Evolutionary conservation across 2,797 vertebrate genomes (phyloP), one percentile per base, ranked within the genome.

Genomic region (Lacerta agilis): DNA sequence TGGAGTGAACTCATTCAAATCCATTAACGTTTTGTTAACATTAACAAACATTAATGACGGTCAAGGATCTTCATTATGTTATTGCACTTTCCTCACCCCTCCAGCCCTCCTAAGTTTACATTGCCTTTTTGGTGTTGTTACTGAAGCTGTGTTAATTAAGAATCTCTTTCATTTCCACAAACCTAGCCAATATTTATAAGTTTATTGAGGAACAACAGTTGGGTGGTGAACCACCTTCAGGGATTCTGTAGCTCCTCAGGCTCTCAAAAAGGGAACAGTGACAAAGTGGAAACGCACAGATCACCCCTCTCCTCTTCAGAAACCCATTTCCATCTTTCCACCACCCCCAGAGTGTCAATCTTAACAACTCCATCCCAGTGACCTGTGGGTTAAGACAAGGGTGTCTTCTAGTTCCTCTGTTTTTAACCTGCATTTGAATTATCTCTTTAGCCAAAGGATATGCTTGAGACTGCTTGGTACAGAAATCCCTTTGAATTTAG

Each of bases 11-110:
- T 69, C 76, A 33, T 79, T 67, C 72, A 43, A 72, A 69, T 77
- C 41, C 18, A 79, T 71, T 69, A 88, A 61, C 73, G n/a, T 86
- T 86, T 79, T 55, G 83, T 83, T 55, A 38, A 61, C n/a, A 67
- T 76, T 45, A 77, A 67, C 58, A 67, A 66, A 76, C 11, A 67
- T 77, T 83, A 38, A 77, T 13, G 41, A 69, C 15, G 64, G 87
- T 69, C 33, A n/a, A 18, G 72, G n/a, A 87, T 67, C 33, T 77
- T 87, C 33, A 83, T 83, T 83, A 36, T 67, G 72, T 87, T 82
- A 71, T 33, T 45, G 43, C 8, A 29, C 86, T 15, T 72, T 29
- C 23, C 45, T 49, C 23, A 73, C 1, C 6, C 25, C 3, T 13
- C 4, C n/a, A 36, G 29, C 20, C 18, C 36, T 10, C 27, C 38